phyloP scores from a whole-genome alignment of 2,888 invertebrate species.

The Parnassius smintheus region DNA sequence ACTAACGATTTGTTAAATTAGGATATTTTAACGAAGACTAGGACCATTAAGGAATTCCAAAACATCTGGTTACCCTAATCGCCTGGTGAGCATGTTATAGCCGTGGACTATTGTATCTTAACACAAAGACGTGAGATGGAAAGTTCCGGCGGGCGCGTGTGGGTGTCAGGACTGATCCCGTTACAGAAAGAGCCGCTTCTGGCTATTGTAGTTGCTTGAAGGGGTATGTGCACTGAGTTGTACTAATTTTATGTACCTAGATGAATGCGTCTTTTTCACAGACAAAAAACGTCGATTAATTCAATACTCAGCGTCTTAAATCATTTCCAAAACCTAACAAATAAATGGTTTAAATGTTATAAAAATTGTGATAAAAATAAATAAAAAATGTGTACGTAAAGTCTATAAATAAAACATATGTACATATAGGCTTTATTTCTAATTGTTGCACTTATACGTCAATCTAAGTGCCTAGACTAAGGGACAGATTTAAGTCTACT shows the following conservation, averaged over 20 bases:
- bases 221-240: slow-evolving; percentile 14
- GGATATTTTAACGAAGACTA: too few relatives aligned
- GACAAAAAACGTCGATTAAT: too few relatives aligned
- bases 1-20: too few relatives aligned
- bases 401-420: too few relatives aligned
- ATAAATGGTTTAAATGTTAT: too few relatives aligned
- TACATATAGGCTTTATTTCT: too few relatives aligned
- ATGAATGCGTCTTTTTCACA: too few relatives aligned
- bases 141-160: slow-evolving; percentile 31
- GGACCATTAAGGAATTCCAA: neutral
- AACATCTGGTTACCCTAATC: slow-evolving; percentile 19
- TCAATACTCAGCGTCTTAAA: too few relatives aligned
- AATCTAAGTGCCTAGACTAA: slow-evolving; percentile 28
- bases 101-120: slow-evolving; percentile 23
- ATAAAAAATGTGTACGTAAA: too few relatives aligned
- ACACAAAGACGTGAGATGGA: slow-evolving; percentile 27
- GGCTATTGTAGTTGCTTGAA: slow-evolving; percentile 22
- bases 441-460: neutral
- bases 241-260: too few relatives aligned
- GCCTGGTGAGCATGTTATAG: slow-evolving; percentile 8
- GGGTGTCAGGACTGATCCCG: slow-evolving; percentile 30
- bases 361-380: too few relatives aligned
- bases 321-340: too few relatives aligned
- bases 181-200: slow-evolving; percentile 23
- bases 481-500: slow-evolving; percentile 57